Base-by-base conservation (phyloP, 2,888 invertebrate genomes). In the Apotomis turbidana region DNA sequence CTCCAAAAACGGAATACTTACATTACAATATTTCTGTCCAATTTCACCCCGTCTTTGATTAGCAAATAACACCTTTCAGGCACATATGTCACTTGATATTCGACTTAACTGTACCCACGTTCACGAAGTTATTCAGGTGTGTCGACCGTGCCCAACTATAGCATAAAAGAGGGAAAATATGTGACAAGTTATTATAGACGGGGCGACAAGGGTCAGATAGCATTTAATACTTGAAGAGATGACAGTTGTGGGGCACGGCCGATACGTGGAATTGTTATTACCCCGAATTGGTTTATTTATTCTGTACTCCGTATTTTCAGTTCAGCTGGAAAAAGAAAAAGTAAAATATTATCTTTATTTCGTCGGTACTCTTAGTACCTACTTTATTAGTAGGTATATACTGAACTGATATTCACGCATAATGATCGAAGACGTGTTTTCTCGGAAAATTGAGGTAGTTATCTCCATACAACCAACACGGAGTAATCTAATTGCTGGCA, bases 201-300 rank as follows among this genome's bases (percentile, higher is more conserved):
- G 58, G 67, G 75, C 87, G 90, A 90, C 86, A 83, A 89, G 90
- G 90, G 90, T 90, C 82, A 77, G 77, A 75, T 78, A 80, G 79
- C 83, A 80, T 83, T 86, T 83, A 81, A 79, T 83, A 81, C 81
- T 80, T 79, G 77, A 82, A 80, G 71, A 76, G 75, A 76, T 81
- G 84, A 81, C 83, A 81, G 78, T 66, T 70, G 60, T 54, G 61
- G 67, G 69, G 58, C 36, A 70, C 27, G 27, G 36, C 52, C 52
- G 41, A 58, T 66, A 44, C 4, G 5, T 12, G 27, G 36, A 71
- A 60, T 64, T 66, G 59, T 55, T 63, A 54, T 51, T 36, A 60
- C 52, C 54, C 49, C 6, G 55, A 62, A 63, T 71, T 62, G 61
- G 46, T 57, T 36, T 58, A 13, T 51, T 44, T 49, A 27, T 5